phyloP scores from a whole-genome alignment of 2,888 invertebrate genomes.

The Heliothis peltigera region DNA sequence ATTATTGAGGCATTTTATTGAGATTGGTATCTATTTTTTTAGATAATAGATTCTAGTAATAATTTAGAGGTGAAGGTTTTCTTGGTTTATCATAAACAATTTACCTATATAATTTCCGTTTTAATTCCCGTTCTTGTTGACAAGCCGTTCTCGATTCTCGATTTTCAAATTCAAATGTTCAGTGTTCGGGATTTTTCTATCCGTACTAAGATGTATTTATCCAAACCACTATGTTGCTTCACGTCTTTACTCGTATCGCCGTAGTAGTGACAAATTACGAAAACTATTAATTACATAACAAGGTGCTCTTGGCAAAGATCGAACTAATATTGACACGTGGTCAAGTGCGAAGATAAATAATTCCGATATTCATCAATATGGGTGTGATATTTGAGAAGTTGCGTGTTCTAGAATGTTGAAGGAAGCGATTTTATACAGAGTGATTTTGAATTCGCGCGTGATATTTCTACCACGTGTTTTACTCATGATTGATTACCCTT shows the following conservation, averaged over 20 bases:
- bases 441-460: too few species aligned
- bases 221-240: slow-evolving; percentile 19
- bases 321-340: slow-evolving; percentile 31
- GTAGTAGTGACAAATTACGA: slow-evolving; percentile 16
- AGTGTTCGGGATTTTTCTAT: not conserved
- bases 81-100: too few species aligned
- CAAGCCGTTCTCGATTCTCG: too few species aligned
- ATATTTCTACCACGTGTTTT: too few species aligned
- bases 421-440: too few species aligned
- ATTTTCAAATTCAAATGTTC: not conserved
- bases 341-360: slow-evolving; percentile 11
- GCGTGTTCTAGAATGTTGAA: too few species aligned
- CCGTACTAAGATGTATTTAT: not conserved
- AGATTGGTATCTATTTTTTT: not conserved
- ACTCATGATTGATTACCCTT: too few species aligned
- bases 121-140: too few species aligned
- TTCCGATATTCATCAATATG: not conserved
- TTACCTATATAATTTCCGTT: too few species aligned
- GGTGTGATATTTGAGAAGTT: not conserved
- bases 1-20: slow-evolving; percentile 1
- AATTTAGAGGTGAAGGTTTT: too few species aligned
- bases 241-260: not conserved
- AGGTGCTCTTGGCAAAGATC: slow-evolving; percentile 29
- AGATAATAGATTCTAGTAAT: not conserved
- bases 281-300: slow-evolving; percentile 14